Base-by-base conservation (phyloP, 1,140 invertebrate genomes). In the Pissodes strobi region DNA sequence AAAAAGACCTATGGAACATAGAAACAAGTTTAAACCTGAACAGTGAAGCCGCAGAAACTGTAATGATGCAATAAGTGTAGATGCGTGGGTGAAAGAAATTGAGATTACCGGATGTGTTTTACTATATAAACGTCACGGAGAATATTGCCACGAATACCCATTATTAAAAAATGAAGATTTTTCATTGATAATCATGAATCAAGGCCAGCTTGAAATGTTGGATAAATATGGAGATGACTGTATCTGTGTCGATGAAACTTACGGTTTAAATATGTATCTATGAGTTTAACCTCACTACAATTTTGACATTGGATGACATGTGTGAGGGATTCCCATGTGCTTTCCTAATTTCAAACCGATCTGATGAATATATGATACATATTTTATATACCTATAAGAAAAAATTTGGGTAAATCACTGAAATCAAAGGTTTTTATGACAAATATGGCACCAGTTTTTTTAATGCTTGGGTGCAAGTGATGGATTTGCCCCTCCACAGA, bases 231-330 rank as follows among this genome's bases (percentile, higher is more conserved):
- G 62, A 5, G 10, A 34, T 22, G 38, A 58, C 10, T 48, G 43
- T n/a, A 59, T 64, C 1, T 64, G 62, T 23, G 49, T 64, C 2
- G 62, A 64, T 43, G 62, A 30, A 30, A 64, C 62, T n/a, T 55
- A 58, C 49, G 62, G 52, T 3, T 19, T 51, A 21, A 64, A 64
- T 59, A 21, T 12, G 18, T n/a, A n/a, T n/a, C n/a, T 64, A 64
- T 19, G 21, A 38, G 1, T 64, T 64, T 59, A 19, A 64, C 8
- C 37, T 64, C 4, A 1, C 1, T 59, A 64, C 62, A 34, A 2
- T 64, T 27, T 12, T 64, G 22, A 21, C 49, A 21, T 15, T 64
- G 13, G 62, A 64, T 51, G 55, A 64, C 15, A 23, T 59, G 13
- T 10, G 62, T 1, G 17, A 59, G 22, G 62, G 62, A 3, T 59